These are phyloP conservation scores for Sciurus vulgaris DNA, from an alignment of 2,797 vertebrate species.

Conservation along the genomic window DNA sequence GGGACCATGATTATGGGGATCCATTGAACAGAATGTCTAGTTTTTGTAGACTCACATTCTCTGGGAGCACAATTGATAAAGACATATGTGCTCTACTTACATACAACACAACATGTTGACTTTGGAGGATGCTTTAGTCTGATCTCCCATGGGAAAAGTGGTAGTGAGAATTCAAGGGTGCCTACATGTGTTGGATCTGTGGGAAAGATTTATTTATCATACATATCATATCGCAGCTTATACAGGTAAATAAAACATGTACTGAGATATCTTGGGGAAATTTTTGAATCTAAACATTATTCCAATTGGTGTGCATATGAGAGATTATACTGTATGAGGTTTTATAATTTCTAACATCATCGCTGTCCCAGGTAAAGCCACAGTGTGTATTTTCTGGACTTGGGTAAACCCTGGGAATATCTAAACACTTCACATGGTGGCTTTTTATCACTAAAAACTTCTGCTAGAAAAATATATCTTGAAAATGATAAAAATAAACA, in stretches of 20 bases:
- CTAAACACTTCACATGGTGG: background rate
- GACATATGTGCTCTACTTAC: background rate
- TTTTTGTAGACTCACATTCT: background rate
- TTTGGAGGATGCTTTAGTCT: background rate
- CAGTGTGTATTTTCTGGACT: background rate
- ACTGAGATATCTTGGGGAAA: background rate
- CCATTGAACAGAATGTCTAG: background rate
- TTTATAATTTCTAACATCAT: background rate
- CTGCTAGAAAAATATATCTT: background rate
- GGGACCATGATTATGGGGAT: background rate
- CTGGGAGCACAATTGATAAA: background rate
- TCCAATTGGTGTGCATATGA: background rate
- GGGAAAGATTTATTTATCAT: background rate
- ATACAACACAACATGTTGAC: background rate
- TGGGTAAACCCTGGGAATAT: background rate
- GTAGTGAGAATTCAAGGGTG: background rate
- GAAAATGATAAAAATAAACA: background rate
- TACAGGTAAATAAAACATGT: background rate
- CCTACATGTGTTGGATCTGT: background rate
- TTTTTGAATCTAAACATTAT: background rate
- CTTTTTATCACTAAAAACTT: constrained; percentile 27
- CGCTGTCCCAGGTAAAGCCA: background rate
- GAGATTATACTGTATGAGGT: background rate
- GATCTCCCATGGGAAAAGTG: background rate
- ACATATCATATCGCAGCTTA: background rate